Conservation (phyloP, 37 sponge, comb jelly and placozoan species). For the Ephydatia muelleri region DNA sequence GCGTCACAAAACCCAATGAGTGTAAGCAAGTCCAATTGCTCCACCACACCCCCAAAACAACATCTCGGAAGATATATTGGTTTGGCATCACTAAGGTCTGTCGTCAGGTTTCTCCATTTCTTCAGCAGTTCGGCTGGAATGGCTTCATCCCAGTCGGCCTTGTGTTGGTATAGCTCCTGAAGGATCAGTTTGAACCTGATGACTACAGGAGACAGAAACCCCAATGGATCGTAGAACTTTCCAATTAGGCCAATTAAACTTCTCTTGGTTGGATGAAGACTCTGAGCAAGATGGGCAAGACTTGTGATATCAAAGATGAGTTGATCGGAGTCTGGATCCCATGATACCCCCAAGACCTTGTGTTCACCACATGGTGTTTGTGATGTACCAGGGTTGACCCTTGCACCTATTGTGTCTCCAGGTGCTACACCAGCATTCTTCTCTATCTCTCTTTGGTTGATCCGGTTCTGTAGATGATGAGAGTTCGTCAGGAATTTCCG, state of each 20-base stretch:
- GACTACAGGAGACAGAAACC: conserved; percentile 9
- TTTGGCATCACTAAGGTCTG: neutral
- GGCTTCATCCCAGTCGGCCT: conserved; percentile 17
- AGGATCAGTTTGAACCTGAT: conserved; percentile 24
- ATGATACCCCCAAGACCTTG: conserved; percentile 26
- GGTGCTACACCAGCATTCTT: neutral
- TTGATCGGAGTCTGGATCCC: conserved; percentile 11
- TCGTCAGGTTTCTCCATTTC: conserved; percentile 7
- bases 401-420: neutral
- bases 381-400: neutral
- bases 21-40: neutral
- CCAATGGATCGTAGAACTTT: conserved; percentile 20
- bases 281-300: neutral
- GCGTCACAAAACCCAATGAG: conserved; percentile 29
- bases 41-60: neutral
- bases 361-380: neutral
- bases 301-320: conserved; percentile 11
- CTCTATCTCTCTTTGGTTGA: neutral
- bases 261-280: conserved; percentile 21
- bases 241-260: conserved; percentile 6
- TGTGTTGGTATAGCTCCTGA: conserved; percentile 9
- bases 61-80: neutral
- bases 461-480: neutral
- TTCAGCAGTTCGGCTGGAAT: neutral
- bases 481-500: conserved; percentile 36